Base-by-base conservation (phyloP, 1,140 invertebrate species). In the Hylaeus volcanicus region DNA sequence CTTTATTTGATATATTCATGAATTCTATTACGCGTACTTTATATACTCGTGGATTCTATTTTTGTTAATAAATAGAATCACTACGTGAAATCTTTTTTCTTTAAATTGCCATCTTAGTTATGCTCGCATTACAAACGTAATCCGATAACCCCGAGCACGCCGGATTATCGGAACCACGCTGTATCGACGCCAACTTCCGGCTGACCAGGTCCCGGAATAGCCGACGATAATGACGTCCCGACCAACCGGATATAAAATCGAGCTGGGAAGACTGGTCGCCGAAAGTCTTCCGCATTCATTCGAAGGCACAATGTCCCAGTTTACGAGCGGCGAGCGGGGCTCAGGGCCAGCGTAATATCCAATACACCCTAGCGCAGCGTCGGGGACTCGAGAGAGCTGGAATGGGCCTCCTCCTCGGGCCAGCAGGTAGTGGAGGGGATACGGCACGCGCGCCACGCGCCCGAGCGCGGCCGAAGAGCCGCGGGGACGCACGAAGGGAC, bases 391-490 rank as follows among this genome's bases (percentile, higher is more conserved):
- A 58, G 66, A 51, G 73, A 72, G 79, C 60, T n/a, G n/a, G n/a
- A 1, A 5, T 8, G n/a, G 65, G 65, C 43, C 64, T 6, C 58
- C 51, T 9, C 77, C 58, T 48, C 66, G 5, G 63, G 55, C 56
- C 48, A 60, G 74, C 14, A 51, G 68, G 79, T 85, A 74, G 81
- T 63, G 81, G 86, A 83, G 86, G 87, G n/a, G 65, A 64, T 26
- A 26, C 84, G 89, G 90, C 90, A 91, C 92, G 91, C 88, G 89
- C 89, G 92, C 90, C 92, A 92, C 92, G 91, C 91, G 92, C 82
- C 91, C 91, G 89, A 89, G 65, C 68, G 66, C 53, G n/a, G 2
- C 90, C 91, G 91, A 92, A 76, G 63, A 61, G 56, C 11, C n/a
- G 15, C 85, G 85, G 41, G 14, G 4, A 43, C 9, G 41, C 60